phyloP scores from a whole-genome alignment of 2,113 vertebrate genomes.

The Pristiophorus japonicus region DNA sequence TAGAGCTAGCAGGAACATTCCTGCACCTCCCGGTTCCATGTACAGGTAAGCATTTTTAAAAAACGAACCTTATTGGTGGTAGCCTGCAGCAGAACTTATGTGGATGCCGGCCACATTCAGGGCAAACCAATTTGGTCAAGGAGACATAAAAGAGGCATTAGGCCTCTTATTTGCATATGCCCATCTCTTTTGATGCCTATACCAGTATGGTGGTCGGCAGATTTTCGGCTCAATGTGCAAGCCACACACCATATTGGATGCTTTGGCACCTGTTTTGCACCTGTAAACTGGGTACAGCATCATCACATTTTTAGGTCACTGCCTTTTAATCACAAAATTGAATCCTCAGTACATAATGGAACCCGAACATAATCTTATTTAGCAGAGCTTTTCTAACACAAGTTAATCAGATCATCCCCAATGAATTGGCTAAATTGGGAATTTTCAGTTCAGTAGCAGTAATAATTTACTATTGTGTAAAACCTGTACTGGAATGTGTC shows the following conservation, averaged over 20 bases:
- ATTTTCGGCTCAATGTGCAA: background rate
- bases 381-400: background rate
- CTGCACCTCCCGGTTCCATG: background rate
- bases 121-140: background rate
- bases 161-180: background rate
- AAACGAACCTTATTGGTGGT: background rate
- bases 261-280: background rate
- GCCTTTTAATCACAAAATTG: background rate
- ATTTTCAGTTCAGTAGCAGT: background rate
- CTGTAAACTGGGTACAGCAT: background rate
- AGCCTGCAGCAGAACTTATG: background rate
- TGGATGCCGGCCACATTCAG: background rate
- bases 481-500: background rate
- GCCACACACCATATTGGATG: background rate
- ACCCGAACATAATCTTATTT: background rate
- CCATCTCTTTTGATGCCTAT: background rate
- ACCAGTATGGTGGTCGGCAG: background rate
- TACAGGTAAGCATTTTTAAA: background rate
- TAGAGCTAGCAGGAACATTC: background rate
- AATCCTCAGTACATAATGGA: background rate
- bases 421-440: background rate
- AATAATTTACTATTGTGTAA: background rate
- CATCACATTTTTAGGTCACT: background rate
- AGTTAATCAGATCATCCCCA: background rate
- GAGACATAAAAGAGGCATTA: background rate